These are phyloP conservation scores for Isichthys henryi DNA, from an alignment of 2,113 vertebrate species.

Conservation along the genomic window DNA sequence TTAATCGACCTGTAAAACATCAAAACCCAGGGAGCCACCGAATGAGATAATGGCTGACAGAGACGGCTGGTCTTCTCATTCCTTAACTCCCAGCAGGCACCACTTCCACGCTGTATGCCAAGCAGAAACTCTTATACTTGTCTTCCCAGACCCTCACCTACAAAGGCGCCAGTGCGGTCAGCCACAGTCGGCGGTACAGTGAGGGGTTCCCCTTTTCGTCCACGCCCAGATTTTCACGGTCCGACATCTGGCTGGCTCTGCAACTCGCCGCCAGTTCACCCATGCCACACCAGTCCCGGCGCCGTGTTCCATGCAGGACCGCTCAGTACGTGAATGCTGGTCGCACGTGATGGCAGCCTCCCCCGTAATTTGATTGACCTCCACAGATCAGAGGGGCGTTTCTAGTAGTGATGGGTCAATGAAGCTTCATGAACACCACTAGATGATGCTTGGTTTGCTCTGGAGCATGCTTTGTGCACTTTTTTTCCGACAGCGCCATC, in stretches of 20 bases:
- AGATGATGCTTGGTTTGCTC: too few relatives aligned
- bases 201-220: background rate
- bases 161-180: background rate
- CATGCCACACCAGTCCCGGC: background rate
- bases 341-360: background rate
- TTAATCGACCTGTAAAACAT: background rate
- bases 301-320: background rate
- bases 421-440: background rate
- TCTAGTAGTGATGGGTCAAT: background rate
- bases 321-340: background rate
- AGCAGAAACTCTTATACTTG: background rate
- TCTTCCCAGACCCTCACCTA: background rate
- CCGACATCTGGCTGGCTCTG: background rate
- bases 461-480: too few relatives aligned
- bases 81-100: background rate
- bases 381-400: background rate
- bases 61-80: background rate
- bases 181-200: background rate
- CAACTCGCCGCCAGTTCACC: background rate
- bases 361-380: background rate
- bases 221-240: background rate
- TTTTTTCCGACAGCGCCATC: too few relatives aligned
- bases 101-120: background rate
- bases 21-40: background rate
- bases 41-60: background rate